These are phyloP conservation scores for Peromyscus leucopus DNA, from an alignment of 2,113 vertebrate genomes.

Conservation along the genomic window DNA sequence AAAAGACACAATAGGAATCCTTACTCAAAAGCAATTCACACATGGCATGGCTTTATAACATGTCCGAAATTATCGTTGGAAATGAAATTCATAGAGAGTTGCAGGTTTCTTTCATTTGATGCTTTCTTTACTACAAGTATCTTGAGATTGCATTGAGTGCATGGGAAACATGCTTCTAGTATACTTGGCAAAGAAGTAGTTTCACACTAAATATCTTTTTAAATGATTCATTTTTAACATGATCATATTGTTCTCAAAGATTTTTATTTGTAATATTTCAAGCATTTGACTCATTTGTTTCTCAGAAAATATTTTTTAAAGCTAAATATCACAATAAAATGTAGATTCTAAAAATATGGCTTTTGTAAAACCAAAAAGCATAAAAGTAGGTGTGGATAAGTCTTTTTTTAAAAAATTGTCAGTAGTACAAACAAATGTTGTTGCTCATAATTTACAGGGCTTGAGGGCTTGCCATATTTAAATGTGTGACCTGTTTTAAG, in stretches of 20 bases:
- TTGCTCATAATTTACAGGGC: constrained; percentile 71
- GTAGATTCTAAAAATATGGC: neutral
- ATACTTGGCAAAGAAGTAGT: neutral
- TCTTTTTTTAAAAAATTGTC: neutral
- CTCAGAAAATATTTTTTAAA: neutral
- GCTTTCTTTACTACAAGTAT: neutral
- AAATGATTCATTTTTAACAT: neutral
- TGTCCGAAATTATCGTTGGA: neutral
- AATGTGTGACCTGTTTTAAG: constrained; percentile 77
- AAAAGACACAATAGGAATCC: neutral
- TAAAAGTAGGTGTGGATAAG: constrained; percentile 43
- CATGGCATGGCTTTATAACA: constrained; percentile 17
- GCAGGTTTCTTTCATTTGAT: constrained; percentile 19
- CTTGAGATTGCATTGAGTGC: neutral
- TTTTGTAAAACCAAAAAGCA: neutral
- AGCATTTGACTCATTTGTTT: neutral
- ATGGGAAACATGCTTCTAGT: neutral
- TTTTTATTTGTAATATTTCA: neutral
- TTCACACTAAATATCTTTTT: neutral
- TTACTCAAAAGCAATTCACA: constrained; percentile 6
- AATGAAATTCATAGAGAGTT: constrained; percentile 21
- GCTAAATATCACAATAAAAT: constrained; percentile 9
- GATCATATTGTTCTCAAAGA: neutral
- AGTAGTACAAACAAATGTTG: constrained; percentile 66
- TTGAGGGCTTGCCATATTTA: constrained; percentile 79